Evolutionary conservation across 2,113 vertebrate genomes (phyloP), one percentile per base, ranked within the genome.

Genomic region (Onychostoma macrolepis): DNA sequence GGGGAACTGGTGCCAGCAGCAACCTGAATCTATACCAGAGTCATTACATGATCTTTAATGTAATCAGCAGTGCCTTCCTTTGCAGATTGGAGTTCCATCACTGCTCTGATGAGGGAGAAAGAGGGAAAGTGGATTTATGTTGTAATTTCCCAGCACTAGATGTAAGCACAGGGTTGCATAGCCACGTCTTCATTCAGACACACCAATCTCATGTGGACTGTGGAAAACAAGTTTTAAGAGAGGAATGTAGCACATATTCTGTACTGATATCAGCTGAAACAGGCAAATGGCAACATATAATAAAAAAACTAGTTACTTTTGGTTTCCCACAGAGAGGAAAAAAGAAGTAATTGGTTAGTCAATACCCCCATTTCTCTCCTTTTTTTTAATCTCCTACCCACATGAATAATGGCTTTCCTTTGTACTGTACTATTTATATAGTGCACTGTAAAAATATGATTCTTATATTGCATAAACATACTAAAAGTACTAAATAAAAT

Each of bases 81-180:
- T 41, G 19, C 43, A 69, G 80, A 80, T 24, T 50, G 80, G 79
- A 88, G 88, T 74, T 88, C 72, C 45, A 84, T 81, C 71, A 82
- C 65, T 74, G 67, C 38, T 75, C 65, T 17, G 83, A 88, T 75
- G 86, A 45, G 21, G n/a, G 24, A 45, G 71, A 63, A 41, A 61
- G 38, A 24, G n/a, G 38, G 38, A 45, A 30, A 80, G 82, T 81
- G 9, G 28, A 72, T 88, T 76, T 71, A 11, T 87, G 75, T 58
- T 10, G 94, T 93, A 92, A 90, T 26, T 30, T 82, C 67, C 78
- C 48, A 75, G 65, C 61, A 94, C 61, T 87, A 91, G 94, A 92
- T 94, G 94, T 95, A 94, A 89, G 93, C 94, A 94, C 94, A 95
- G 90, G 92, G 92, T 93, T 93, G 93, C 93, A 92, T 93, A 65